Percentiles rank a stretch among this genome's conserved stretches.
phyloP scores from a whole-genome alignment of 2,888 invertebrate species.

The Acrobasis repandana region DNA sequence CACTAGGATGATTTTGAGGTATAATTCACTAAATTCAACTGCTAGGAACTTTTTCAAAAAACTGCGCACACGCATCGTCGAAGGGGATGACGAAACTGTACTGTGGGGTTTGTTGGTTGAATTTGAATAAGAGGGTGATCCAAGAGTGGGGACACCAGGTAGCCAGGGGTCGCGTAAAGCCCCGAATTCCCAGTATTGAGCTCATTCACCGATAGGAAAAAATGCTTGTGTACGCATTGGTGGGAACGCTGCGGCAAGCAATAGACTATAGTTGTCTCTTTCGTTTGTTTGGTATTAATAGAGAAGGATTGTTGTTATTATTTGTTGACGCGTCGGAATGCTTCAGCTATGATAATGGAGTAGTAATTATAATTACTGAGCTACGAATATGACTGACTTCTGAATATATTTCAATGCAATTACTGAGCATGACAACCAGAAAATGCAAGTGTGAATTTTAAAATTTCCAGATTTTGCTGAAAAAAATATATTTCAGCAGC shows the following conservation, averaged over 20 bases:
- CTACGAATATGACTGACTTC: background rate
- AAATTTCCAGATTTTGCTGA: background rate
- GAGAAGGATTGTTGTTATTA: constrained; percentile 5
- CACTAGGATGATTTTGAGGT: constrained; percentile 35
- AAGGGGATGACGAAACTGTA: constrained; percentile 49
- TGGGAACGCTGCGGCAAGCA: constrained; percentile 32
- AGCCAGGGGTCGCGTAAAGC: constrained; percentile 56
- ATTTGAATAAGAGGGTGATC: constrained; percentile 29
- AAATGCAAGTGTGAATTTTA: background rate
- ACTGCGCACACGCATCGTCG: constrained; percentile 65
- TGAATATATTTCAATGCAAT: background rate
- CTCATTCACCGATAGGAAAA: constrained; percentile 50
- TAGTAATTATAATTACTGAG: constrained; percentile 2
- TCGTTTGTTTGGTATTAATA: background rate
- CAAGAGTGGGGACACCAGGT: constrained; percentile 57
- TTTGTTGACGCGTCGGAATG: constrained; percentile 15
- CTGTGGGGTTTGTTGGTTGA: constrained; percentile 37
- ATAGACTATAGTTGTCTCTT: constrained; percentile 1
- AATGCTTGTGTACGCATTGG: constrained; percentile 40
- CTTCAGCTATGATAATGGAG: background rate
- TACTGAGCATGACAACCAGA: background rate
- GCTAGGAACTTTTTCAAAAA: constrained; percentile 5
- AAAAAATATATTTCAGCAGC: background rate
- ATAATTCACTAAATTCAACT: constrained; percentile 28
- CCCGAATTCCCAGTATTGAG: constrained; percentile 62